Evolutionary conservation across 2,797 vertebrate species (phyloP).

Genomic region (Eutrigla gurnardus): DNA sequence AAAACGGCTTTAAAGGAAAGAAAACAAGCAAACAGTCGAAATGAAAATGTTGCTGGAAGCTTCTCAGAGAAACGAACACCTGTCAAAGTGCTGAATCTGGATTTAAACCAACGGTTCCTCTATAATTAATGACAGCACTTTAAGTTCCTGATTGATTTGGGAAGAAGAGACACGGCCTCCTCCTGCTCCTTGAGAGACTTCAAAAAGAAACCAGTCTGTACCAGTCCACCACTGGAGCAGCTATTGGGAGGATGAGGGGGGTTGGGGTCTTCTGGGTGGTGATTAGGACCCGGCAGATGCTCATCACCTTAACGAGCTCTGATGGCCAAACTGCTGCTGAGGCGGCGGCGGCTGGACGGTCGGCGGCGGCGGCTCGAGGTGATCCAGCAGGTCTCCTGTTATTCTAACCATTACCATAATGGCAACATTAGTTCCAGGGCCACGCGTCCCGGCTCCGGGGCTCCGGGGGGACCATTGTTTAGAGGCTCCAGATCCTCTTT

Average conservation of each 20-base stretch:
- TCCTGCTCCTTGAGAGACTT: slow-evolving; percentile 43
- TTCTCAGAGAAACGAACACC: slow-evolving; percentile 18
- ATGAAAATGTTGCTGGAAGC: neutral
- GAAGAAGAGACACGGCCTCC: slow-evolving; percentile 18
- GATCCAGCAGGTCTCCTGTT: slow-evolving; percentile 80
- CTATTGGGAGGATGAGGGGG: slow-evolving; percentile 1
- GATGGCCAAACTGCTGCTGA: slow-evolving; percentile 64
- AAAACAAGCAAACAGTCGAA: neutral
- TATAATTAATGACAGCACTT: too few relatives aligned
- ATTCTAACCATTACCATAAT: slow-evolving; percentile 87
- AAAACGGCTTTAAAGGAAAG: slow-evolving; percentile 21
- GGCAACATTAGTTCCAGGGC: slow-evolving; percentile 85
- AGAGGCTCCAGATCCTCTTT: slow-evolving; percentile 53
- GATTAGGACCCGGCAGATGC: slow-evolving; percentile 69
- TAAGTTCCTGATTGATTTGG: too few relatives aligned
- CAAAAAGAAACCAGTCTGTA: slow-evolving; percentile 56
- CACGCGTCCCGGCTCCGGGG: slow-evolving; percentile 75
- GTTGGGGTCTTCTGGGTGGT: slow-evolving; percentile 24
- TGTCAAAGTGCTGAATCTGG: slow-evolving; percentile 28
- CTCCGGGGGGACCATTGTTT: slow-evolving; percentile 81
- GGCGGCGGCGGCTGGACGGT: slow-evolving; percentile 49
- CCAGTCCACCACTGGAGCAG: slow-evolving; percentile 39
- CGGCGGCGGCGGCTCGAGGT: slow-evolving; percentile 57
- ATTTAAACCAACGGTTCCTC: neutral
- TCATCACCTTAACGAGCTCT: slow-evolving; percentile 66